phyloP scores from a whole-genome alignment of 2,797 vertebrate genomes.

The Ctenopoma multispine region DNA sequence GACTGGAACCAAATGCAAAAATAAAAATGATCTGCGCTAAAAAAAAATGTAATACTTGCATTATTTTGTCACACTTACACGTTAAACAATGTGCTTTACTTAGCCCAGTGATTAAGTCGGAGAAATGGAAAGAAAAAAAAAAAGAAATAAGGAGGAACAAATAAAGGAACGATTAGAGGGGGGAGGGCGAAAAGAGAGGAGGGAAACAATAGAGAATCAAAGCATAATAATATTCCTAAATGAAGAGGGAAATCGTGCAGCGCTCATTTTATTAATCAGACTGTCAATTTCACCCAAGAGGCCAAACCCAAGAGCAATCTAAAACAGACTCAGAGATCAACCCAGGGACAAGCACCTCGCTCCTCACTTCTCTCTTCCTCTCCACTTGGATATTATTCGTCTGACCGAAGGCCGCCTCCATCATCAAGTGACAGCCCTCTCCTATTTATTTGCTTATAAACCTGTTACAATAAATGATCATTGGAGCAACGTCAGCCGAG shows the following conservation, averaged over 20 bases:
- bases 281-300: constrained; percentile 99
- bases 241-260: constrained; percentile 99
- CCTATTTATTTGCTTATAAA: constrained; percentile 99
- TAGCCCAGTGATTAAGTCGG: constrained; percentile 24
- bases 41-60: too few relatives aligned
- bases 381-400: constrained; percentile 99
- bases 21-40: constrained; percentile 1
- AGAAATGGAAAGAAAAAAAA: constrained; percentile 5
- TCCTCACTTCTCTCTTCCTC: constrained; percentile 92
- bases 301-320: constrained; percentile 97
- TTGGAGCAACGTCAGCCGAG: constrained; percentile 98
- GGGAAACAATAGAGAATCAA: constrained; percentile 98
- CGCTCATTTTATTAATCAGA: constrained; percentile 99
- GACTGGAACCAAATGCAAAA: background rate
- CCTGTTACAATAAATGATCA: constrained; percentile 99
- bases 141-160: constrained; percentile 48
- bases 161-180: constrained; percentile 67
- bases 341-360: constrained; percentile 90
- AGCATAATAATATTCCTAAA: constrained; percentile 99
- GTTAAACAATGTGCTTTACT: constrained; percentile 1
- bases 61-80: constrained; percentile 2
- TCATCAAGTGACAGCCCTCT: constrained; percentile 98
- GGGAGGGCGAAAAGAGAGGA: constrained; percentile 71
- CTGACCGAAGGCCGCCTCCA: constrained; percentile 98
- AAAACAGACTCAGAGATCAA: constrained; percentile 90